A percentile compares a stretch with the other conserved stretches of the same genome.
Evolutionary conservation across 2,888 invertebrate species (phyloP).

Genomic region (Leucophenga montana): DNA sequence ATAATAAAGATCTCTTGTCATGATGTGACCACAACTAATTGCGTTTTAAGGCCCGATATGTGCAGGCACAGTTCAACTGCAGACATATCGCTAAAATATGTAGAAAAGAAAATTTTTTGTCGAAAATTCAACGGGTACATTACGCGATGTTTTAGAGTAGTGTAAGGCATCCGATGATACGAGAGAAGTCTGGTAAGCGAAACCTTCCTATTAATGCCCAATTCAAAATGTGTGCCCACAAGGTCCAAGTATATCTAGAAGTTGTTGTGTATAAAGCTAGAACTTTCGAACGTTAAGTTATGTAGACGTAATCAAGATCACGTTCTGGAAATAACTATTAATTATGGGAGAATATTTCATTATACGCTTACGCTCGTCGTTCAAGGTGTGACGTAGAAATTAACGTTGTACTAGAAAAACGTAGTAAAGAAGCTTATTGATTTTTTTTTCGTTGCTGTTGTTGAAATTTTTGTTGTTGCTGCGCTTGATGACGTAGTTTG

Average conservation of each 20-base stretch:
- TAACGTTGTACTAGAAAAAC: not conserved
- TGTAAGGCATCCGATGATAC: no score
- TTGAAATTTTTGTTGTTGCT: slow-evolving; percentile 30
- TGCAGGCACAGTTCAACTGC: slow-evolving; percentile 65
- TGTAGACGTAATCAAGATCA: not conserved
- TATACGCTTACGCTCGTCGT: slow-evolving; percentile 12
- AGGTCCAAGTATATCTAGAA: not conserved
- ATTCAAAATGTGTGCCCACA: not conserved
- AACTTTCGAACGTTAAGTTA: not conserved
- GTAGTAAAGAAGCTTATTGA: no score
- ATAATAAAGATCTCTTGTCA: no score
- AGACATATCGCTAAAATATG: slow-evolving; percentile 53
- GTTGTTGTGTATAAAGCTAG: not conserved
- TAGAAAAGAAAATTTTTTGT: slow-evolving; percentile 1
- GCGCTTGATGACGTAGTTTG: slow-evolving; percentile 10
- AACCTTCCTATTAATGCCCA: no score
- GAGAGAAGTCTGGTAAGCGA: no score
- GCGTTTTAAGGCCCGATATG: slow-evolving; percentile 38
- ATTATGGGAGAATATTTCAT: slow-evolving; percentile 17
- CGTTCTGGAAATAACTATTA: slow-evolving; percentile 15
- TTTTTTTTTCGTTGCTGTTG: slow-evolving; percentile 20
- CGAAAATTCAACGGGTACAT: slow-evolving; percentile 6
- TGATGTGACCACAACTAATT: no score
- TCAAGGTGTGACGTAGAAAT: not conserved
- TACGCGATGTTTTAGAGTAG: not conserved